These are phyloP conservation scores for Cataglyphis altisquamis DNA, from an alignment of 2,888 invertebrate genomes.

Conservation along the genomic window DNA sequence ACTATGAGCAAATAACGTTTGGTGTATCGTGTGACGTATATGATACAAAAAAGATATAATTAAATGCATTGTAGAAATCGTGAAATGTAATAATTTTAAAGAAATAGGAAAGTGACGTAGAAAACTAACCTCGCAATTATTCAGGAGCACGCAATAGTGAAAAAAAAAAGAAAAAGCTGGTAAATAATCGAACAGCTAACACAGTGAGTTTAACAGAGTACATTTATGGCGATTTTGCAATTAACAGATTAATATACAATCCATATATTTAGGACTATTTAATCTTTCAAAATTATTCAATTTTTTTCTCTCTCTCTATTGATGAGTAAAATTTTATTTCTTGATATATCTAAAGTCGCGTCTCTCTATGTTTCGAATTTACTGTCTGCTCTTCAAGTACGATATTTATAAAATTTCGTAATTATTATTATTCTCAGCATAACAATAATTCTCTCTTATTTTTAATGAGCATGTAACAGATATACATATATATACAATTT, in stretches of 20 bases:
- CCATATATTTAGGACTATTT: not conserved
- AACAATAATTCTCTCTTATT: slow-evolving; percentile 12
- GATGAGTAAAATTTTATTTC: slow-evolving; percentile 14
- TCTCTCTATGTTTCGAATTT: not conserved
- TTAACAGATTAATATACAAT: slow-evolving; percentile 25
- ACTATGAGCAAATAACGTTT: slow-evolving; percentile 54
- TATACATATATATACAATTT: not conserved
- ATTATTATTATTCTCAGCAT: slow-evolving; percentile 7
- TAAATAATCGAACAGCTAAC: slow-evolving; percentile 68
- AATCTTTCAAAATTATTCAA: not conserved
- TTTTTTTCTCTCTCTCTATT: not conserved
- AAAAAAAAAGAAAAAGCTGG: slow-evolving; percentile 69
- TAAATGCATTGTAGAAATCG: slow-evolving; percentile 45
- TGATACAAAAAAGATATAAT: slow-evolving; percentile 53
- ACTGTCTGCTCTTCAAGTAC: not conserved
- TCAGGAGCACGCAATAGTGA: slow-evolving; percentile 75
- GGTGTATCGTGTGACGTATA: slow-evolving; percentile 28
- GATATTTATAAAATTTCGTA: slow-evolving; percentile 12
- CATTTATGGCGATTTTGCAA: slow-evolving; percentile 47
- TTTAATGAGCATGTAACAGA: not conserved
- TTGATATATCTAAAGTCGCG: slow-evolving; percentile 21
- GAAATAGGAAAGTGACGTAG: slow-evolving; percentile 85
- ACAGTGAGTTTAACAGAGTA: slow-evolving; percentile 51
- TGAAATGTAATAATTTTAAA: slow-evolving; percentile 76
- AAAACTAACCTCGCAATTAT: slow-evolving; percentile 85